Base-by-base conservation (phyloP, 2,888 invertebrate species). In the Peribatodes rhomboidaria region DNA sequence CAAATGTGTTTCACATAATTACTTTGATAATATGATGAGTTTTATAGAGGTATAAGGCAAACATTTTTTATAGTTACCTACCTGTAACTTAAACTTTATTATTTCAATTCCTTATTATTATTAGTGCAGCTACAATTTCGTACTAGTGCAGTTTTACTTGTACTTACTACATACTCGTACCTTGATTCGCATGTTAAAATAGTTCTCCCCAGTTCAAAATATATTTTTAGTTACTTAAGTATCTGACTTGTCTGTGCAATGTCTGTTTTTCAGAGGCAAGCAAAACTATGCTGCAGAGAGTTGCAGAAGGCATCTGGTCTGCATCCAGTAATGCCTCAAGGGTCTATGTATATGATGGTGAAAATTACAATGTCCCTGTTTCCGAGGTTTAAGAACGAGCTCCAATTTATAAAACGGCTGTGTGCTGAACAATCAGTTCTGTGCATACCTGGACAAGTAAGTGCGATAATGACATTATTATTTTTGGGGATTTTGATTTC, bases 271-370 rank as follows among this genome's bases (percentile, higher is more conserved):
- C 85, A 97, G 95, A 94, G 92, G 58, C 98, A 99, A 90, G 98
- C 99, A 0, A 94, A 95, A 71, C 74, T 97, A 54, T 97, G 97
- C 4, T 98, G 94, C 85, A 94, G 95, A 31, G 92, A 94, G 60
- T 85, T 99, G 35, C 91, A 93, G 20, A 92, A 94, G 54, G 95
- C 97, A 11, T 95, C 95, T 22, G 99, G 99, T 0, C 84, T 99
- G 53, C 95, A 94, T 22, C 98, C 99, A 0, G 95, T 98, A 49
- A 98, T 98, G 96, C 99, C 99, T 0, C 95, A 96, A 75, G 99
- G 99, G 20, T 98, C 99, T 3, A 99, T 99, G 99, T 99, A 99
- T 85, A 98, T 99, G 97, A 98, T 99, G 98, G 96, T 98, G 77
- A 96, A 96, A 79, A 92, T 95, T 46, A 96, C 98, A 80, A 95